Percentiles rank a stretch among this genome's conserved stretches.
Conservation (phyloP, 2,797 vertebrate genomes). For the Alosa sapidissima region DNA sequence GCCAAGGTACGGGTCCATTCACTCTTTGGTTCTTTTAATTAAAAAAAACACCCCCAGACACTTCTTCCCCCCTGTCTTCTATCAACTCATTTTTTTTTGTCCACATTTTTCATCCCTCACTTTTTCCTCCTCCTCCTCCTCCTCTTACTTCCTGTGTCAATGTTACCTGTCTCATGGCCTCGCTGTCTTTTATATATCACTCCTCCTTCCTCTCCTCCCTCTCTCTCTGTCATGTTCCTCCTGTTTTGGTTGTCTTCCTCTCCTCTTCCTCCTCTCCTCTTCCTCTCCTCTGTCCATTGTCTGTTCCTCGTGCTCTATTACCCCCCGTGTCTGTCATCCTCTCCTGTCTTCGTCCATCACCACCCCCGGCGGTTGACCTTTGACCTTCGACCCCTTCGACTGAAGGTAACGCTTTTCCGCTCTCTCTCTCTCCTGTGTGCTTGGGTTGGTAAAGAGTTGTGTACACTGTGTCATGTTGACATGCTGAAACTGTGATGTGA, state of each 20-base stretch:
- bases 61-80: neutral
- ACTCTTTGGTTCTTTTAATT: slow-evolving; percentile 60
- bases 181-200: neutral
- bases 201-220: slow-evolving; percentile 41
- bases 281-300: slow-evolving; percentile 29
- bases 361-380: slow-evolving; percentile 70
- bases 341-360: slow-evolving; percentile 68
- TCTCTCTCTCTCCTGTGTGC: slow-evolving; percentile 63
- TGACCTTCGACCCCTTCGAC: slow-evolving; percentile 59
- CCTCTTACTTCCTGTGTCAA: slow-evolving; percentile 36
- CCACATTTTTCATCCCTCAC: neutral
- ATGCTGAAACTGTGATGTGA: slow-evolving; percentile 48
- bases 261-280: slow-evolving; percentile 49
- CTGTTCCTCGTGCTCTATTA: slow-evolving; percentile 60
- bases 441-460: slow-evolving; percentile 58
- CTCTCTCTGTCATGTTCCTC: slow-evolving; percentile 57
- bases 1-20: slow-evolving; percentile 93
- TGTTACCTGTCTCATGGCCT: neutral
- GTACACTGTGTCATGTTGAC: neutral
- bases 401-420: slow-evolving; percentile 77
- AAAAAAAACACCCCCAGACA: slow-evolving; percentile 53
- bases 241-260: slow-evolving; percentile 51
- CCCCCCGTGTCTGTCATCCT: slow-evolving; percentile 63
- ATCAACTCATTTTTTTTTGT: slow-evolving; percentile 25
- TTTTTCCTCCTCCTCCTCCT: slow-evolving; percentile 36